These are phyloP conservation scores for Bradysia coprophila DNA, from an alignment of 1,140 invertebrate species.

Conservation along the genomic window DNA sequence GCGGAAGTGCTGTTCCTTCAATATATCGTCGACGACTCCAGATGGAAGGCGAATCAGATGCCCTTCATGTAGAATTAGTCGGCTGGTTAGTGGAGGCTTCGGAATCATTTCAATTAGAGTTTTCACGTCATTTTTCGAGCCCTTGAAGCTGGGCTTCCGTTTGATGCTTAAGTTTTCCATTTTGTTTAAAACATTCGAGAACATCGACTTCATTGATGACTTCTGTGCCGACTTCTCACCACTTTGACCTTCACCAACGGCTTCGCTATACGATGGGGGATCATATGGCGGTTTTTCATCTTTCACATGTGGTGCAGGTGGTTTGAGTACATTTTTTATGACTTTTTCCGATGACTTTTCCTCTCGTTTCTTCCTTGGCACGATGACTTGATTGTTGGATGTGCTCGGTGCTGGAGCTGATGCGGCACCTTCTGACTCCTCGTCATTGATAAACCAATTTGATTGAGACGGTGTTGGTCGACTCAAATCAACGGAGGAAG, in stretches of 20 bases:
- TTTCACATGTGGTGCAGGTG: too few relatives aligned
- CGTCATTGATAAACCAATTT: conserved; percentile 17
- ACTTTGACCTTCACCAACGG: background rate
- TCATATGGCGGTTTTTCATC: background rate
- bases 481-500: background rate
- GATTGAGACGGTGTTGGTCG: conserved; percentile 7
- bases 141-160: conserved; percentile 14
- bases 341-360: background rate
- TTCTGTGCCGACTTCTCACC: background rate
- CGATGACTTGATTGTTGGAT: background rate
- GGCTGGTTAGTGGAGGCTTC: conserved; percentile 13
- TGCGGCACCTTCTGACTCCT: background rate
- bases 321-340: background rate
- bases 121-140: conserved; percentile 8
- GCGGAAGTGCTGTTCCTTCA: conserved; percentile 30
- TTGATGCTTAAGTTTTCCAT: conserved; percentile 15
- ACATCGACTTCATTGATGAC: conserved; percentile 3
- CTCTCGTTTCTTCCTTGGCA: background rate
- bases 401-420: background rate
- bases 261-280: conserved; percentile 2
- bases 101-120: conserved; percentile 20
- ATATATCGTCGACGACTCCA: conserved; percentile 28
- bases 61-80: conserved; percentile 17
- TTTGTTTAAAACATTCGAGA: conserved; percentile 13
- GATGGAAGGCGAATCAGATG: conserved; percentile 20